phyloP scores from a whole-genome alignment of 2,797 vertebrate species.

The Parotocinclus haroldoi region DNA sequence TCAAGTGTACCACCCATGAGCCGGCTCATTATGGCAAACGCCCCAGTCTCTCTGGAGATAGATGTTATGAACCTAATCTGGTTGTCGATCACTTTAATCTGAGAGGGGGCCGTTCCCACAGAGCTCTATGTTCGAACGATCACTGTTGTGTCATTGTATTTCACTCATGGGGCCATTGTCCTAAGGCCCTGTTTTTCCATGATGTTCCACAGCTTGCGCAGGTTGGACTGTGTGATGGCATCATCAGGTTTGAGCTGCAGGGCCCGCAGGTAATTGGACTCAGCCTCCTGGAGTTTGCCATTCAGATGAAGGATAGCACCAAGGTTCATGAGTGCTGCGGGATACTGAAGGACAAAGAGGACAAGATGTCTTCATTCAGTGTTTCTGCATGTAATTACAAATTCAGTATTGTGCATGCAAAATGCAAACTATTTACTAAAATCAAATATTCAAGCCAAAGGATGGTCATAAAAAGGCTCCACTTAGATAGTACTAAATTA shows the following conservation, averaged over 20 bases:
- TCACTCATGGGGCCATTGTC: conserved; percentile 69
- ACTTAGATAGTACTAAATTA: no score
- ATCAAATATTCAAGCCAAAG: no score
- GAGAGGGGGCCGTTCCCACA: conserved; percentile 37
- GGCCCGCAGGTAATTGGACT: conserved; percentile 94
- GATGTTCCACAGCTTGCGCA: conserved; percentile 98
- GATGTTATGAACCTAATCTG: conserved; percentile 9
- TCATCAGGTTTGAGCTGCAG: conserved; percentile 95
- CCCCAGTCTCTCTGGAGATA: not conserved
- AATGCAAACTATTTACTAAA: no score
- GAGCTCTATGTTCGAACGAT: conserved; percentile 28
- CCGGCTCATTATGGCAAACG: not conserved
- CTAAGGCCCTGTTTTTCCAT: conserved; percentile 98
- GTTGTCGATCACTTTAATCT: conserved; percentile 10
- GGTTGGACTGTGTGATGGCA: conserved; percentile 94
- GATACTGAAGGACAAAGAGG: conserved; percentile 75
- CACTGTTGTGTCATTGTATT: conserved; percentile 23
- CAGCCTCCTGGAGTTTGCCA: conserved; percentile 88
- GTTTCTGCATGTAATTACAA: no score
- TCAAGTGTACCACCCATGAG: conserved; percentile 16
- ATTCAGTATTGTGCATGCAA: no score
- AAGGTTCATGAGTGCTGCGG: conserved; percentile 96
- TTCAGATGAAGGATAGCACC: conserved; percentile 98
- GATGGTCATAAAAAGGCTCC: no score
- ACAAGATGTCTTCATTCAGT: not conserved